Evolutionary conservation across 1,140 invertebrate genomes (phyloP), one percentile per base, ranked within the genome.

Genomic region (Rhopalosiphum padi): DNA sequence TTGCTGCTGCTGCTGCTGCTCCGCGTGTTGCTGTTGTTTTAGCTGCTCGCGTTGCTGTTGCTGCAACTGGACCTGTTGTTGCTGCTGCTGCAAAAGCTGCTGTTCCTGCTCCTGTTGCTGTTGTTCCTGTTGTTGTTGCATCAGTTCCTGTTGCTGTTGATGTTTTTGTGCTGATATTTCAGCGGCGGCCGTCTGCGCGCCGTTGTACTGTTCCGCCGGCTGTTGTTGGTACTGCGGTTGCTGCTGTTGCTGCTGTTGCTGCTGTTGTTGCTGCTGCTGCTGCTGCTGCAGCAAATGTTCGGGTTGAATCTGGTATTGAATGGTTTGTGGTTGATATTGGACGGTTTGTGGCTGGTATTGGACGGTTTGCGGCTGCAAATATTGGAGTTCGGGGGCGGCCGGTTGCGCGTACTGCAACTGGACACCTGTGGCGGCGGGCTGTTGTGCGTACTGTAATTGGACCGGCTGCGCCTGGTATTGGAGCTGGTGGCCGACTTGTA

Each of bases 181-280:
- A 2, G 87, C 41, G 25, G 15, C 35, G 22, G 35, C 23, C 22
- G 83, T 82, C 11, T 90, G 90, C 5, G 89, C 22, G 37, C 83
- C 22, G 37, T 41, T 41, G 25, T 86, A 30, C 25, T 91, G 90
- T 15, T 82, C 85, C 7, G 86, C 89, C 86, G 91, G 85, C 23
- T 90, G 94, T 7, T 35, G 77, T n/a, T 68, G 87, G n/a, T 94
- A 77, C n/a, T n/a, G 60, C 60, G 94, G 93, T 41, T 94, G 93
- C 35, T 94, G 93, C 55, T 94, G 87, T 9, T 30, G 60, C 60
- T 94, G 93, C 48, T 94, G 93, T 22, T 90, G 94, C 5, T 35
- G 77, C 37, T 68, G 87, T n/a, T 94, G n/a, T 15, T n/a, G 60
- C 60, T 94, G 93, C 48, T 94, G 93, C 8, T 94, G 93, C 55